Base-by-base conservation (phyloP, 2,113 vertebrate genomes). In the Gallinago jamesoni region DNA sequence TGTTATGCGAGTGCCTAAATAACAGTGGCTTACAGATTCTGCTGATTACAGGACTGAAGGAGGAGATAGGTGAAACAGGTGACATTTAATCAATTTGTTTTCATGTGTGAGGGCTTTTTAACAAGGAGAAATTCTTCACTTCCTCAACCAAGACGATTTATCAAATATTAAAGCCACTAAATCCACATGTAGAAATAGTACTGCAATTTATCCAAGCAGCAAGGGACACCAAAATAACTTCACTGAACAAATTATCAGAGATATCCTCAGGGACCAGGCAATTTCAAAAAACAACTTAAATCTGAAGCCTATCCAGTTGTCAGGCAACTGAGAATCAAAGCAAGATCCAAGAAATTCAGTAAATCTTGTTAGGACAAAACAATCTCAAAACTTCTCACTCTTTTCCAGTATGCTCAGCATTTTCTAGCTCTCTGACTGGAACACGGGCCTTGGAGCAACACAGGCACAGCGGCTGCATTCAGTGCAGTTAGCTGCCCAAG, bases 81-180 rank as follows among this genome's bases (percentile, higher is more conserved):
- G 45, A 59, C 47, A 53, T 53, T 68, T 85, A 67, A 75, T 47
- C 13, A 6, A 45, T 41, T 37, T 79, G 12, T 53, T 87, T 91
- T 74, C 17, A 63, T 2, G 2, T 12, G 0, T 56, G 39, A 83
- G 23, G 8, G 2, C 3, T 88, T 82, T 78, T 83, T 53, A 94
- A 80, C 35, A 55, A 85, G 73, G 8, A 84, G 39, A 77, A 89
- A 69, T 62, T 37, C 41, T 53, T 69, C 37, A 53, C 27, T 80
- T 87, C 19, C 33, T n/a, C n/a, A 87, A 30, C 13, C 31, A 69
- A 41, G 23, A 45, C 7, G 76, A 35, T 45, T 91, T 62, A 79
- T 81, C 53, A 90, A 83, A 55, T 30, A 90, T 14, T 62, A 77
- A 89, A 87, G 47, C 78, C 35, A 78, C 33, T 82, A 84, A 84